phyloP scores from a whole-genome alignment of 2,888 invertebrate genomes.

The Parascotia fuliginaria region DNA sequence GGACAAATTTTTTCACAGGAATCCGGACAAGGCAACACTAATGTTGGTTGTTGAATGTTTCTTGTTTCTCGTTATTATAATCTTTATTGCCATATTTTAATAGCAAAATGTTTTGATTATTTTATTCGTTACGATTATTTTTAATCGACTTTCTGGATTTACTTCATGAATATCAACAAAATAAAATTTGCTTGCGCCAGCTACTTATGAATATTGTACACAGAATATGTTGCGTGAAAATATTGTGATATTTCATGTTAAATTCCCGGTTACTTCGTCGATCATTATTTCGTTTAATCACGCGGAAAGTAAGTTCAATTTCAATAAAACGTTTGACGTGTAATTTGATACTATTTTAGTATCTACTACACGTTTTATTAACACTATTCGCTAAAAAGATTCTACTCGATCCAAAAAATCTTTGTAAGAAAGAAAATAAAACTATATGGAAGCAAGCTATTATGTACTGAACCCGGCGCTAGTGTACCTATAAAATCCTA shows the following conservation, averaged over 20 bases:
- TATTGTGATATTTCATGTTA: constrained; percentile 11
- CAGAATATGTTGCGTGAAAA: constrained; percentile 18
- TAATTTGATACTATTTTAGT: constrained; percentile 11
- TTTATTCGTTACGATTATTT: background rate
- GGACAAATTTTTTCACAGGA: constrained; percentile 59
- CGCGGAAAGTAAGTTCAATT: constrained; percentile 17
- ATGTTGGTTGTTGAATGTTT: constrained; percentile 32
- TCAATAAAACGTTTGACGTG: constrained; percentile 10
- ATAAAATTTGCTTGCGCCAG: background rate
- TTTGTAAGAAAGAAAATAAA: constrained; percentile 25
- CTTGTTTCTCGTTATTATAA: constrained; percentile 31
- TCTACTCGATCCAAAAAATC: constrained; percentile 12
- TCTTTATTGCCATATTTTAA: constrained; percentile 26
- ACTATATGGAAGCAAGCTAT: constrained; percentile 24
- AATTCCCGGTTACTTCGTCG: constrained; percentile 12
- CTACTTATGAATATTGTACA: background rate
- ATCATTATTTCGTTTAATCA: constrained; percentile 21
- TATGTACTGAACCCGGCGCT: constrained; percentile 9
- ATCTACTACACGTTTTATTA: constrained; percentile 28
- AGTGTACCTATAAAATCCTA: constrained; percentile 21
- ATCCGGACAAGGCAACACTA: constrained; percentile 39
- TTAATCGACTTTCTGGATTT: constrained; percentile 2
- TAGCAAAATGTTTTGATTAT: constrained; percentile 1
- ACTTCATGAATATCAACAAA: background rate
- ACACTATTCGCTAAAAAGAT: constrained; percentile 21